Evolutionary conservation across 2,888 invertebrate species (phyloP).

Genomic region (Brenthis ino): DNA sequence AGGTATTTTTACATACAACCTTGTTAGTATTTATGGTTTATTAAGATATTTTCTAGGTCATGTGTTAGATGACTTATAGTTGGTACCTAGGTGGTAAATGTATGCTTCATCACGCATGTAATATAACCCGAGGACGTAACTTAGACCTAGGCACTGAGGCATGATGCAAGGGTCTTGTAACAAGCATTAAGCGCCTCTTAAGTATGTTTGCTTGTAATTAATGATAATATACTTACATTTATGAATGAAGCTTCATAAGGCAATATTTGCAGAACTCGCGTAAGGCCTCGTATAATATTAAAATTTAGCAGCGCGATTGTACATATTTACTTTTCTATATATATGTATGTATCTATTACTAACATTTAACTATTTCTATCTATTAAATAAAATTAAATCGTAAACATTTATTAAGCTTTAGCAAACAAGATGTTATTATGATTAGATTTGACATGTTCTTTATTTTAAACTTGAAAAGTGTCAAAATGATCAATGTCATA

Average conservation of each 20-base stretch:
- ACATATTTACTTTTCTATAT: too few species aligned
- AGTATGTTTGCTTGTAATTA: neutral
- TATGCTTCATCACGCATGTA: constrained; percentile 35
- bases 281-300: too few species aligned
- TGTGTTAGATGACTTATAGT: neutral
- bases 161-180: constrained; percentile 30
- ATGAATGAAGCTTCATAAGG: neutral
- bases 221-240: neutral
- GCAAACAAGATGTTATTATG: neutral
- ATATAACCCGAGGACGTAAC: constrained; percentile 38
- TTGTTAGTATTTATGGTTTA: neutral
- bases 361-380: too few species aligned
- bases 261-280: too few species aligned
- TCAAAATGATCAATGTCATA: constrained; percentile 19
- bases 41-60: constrained; percentile 5
- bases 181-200: too few species aligned
- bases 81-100: constrained; percentile 4
- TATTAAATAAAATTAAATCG: too few species aligned
- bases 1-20: too few species aligned
- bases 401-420: neutral
- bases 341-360: too few species aligned
- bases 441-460: too few species aligned
- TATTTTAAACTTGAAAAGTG: constrained; percentile 5
- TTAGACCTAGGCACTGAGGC: constrained; percentile 37
- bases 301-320: too few species aligned